Evolutionary conservation across 2,113 vertebrate species (phyloP).

Genomic region (Podarcis muralis): DNA sequence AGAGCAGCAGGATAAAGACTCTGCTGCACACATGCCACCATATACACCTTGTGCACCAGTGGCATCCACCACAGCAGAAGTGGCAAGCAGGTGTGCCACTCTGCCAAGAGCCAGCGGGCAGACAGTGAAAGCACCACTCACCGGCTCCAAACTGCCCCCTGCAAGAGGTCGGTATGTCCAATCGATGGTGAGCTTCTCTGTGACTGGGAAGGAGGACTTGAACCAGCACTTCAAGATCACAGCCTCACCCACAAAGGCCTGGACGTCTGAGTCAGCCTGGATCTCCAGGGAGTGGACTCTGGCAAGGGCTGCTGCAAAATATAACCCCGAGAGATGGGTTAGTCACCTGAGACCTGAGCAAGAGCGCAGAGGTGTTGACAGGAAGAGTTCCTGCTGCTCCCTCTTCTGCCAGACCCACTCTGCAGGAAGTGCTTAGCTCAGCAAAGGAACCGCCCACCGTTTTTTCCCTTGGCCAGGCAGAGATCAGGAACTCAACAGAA

Average conservation of each 20-base stretch:
- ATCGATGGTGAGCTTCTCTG: slow-evolving; percentile 83
- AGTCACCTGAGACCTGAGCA: not conserved
- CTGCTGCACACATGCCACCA: not conserved
- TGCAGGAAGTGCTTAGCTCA: not conserved
- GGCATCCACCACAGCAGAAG: not conserved
- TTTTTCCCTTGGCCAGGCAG: not conserved
- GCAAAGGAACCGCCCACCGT: not conserved
- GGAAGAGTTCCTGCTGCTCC: not conserved
- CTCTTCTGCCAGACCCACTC: not conserved
- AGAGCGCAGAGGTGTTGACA: not conserved
- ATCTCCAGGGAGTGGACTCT: slow-evolving; percentile 77
- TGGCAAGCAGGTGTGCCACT: not conserved
- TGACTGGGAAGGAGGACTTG: slow-evolving; percentile 77
- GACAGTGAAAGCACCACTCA: slow-evolving; percentile 59
- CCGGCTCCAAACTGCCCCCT: slow-evolving; percentile 77
- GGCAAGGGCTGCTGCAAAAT: slow-evolving; percentile 65
- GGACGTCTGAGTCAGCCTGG: slow-evolving; percentile 75
- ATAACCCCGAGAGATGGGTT: not conserved
- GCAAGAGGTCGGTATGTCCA: slow-evolving; percentile 84
- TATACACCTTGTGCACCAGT: not conserved
- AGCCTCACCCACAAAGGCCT: slow-evolving; percentile 77
- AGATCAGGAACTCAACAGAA: not conserved
- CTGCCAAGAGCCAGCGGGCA: not conserved
- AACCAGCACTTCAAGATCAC: slow-evolving; percentile 85
- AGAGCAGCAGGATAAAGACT: rapidly evolving